Evolutionary conservation across 2,113 vertebrate genomes (phyloP).

Genomic region (Brienomyrus brachyistius): DNA sequence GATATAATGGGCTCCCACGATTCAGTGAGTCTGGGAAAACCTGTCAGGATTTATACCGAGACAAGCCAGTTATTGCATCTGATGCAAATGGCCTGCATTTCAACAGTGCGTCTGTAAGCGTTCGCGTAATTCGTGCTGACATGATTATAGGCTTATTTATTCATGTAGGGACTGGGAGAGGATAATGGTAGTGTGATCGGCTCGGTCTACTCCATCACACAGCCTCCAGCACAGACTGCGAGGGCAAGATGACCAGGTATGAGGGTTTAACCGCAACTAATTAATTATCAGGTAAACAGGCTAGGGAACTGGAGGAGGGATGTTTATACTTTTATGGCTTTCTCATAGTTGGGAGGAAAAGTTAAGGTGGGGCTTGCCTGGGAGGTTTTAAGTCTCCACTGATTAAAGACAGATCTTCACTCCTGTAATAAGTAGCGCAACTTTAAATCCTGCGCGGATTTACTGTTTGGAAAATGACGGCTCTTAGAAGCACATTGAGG

Average conservation of each 20-base stretch:
- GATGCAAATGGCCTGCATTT: conserved; percentile 21
- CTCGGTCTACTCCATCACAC: neutral
- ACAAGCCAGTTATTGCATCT: conserved; percentile 17
- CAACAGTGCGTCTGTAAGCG: neutral
- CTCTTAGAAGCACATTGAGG: neutral
- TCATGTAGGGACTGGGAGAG: conserved; percentile 3
- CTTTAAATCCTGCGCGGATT: neutral
- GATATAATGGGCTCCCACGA: conserved; percentile 13
- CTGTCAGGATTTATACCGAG: conserved; percentile 22
- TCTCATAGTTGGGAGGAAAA: neutral
- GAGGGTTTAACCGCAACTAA: neutral
- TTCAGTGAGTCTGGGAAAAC: conserved; percentile 14
- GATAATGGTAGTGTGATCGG: conserved; percentile 1
- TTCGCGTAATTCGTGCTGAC: conserved; percentile 14
- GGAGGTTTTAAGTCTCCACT: neutral
- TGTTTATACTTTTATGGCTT: neutral
- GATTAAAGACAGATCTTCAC: neutral
- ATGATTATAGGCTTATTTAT: conserved; percentile 21
- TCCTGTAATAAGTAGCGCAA: neutral
- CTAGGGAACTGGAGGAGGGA: neutral
- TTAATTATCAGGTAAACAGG: neutral
- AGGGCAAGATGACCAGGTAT: conserved; percentile 8
- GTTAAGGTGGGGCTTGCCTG: neutral
- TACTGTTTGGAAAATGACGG: neutral
- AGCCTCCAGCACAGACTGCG: neutral